Evolutionary conservation across 2,888 invertebrate genomes (phyloP).

Genomic region (Charanyca ferruginea): DNA sequence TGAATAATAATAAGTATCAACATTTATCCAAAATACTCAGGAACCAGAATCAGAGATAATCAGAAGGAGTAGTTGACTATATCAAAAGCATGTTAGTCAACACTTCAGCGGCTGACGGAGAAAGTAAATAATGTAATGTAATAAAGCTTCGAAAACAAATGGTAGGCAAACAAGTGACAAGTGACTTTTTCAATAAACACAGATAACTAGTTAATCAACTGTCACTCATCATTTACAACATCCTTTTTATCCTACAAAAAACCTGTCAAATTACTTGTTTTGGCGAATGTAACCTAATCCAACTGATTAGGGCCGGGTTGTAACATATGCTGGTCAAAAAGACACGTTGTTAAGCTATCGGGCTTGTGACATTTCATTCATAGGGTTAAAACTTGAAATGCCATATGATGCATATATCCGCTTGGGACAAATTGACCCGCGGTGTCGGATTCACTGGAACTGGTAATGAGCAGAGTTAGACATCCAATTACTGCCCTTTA

Average conservation of each 20-base stretch:
- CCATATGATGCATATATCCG: conserved; percentile 58
- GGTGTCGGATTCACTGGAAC: conserved; percentile 48
- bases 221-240: conserved; percentile 42
- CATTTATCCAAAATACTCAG: not conserved
- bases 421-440: conserved; percentile 54
- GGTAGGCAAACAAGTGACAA: not conserved
- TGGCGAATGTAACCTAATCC: conserved; percentile 59
- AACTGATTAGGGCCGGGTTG: conserved; percentile 62
- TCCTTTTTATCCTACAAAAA: conserved; percentile 34
- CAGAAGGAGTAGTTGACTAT: not conserved
- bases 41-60: not conserved
- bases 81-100: not conserved
- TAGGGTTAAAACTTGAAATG: conserved; percentile 36
- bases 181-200: not conserved
- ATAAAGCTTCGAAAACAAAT: not conserved
- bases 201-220: conserved; percentile 21
- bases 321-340: conserved; percentile 53
- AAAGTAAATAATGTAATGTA: not conserved
- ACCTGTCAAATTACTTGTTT: conserved; percentile 41
- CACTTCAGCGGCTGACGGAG: not conserved
- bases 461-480: conserved; percentile 46
- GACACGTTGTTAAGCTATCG: conserved; percentile 38
- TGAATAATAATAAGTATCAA: not conserved
- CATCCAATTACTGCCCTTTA: conserved; percentile 37
- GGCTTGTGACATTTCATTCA: conserved; percentile 59